Conservation (phyloP, 1,140 invertebrate genomes). For the Drosophila serrata region DNA sequence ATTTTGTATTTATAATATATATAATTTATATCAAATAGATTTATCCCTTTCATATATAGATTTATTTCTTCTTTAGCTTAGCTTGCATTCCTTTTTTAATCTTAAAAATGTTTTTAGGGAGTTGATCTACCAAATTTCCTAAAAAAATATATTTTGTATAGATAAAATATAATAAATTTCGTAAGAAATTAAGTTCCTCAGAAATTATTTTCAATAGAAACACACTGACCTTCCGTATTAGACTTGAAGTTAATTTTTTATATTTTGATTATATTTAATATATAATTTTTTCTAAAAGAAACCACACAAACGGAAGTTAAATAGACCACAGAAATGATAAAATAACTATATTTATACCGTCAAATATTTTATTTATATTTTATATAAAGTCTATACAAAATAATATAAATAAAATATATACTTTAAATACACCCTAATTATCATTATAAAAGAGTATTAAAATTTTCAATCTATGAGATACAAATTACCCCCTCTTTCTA, state of each 20-base stretch:
- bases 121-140: too few relatives aligned
- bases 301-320: neutral
- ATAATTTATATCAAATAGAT: neutral
- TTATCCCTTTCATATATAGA: neutral
- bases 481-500: constrained; percentile 3
- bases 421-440: neutral
- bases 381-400: neutral
- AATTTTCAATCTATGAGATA: constrained; percentile 1
- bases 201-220: neutral
- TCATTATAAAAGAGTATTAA: neutral
- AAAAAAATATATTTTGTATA: too few relatives aligned
- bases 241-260: neutral
- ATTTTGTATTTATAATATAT: too few relatives aligned
- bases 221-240: neutral
- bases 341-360: neutral
- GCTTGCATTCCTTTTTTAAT: neutral
- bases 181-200: neutral
- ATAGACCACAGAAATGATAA: neutral
- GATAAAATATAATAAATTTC: neutral
- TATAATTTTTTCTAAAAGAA: neutral
- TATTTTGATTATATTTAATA: too few relatives aligned
- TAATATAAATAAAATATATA: neutral
- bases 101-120: neutral
- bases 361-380: neutral
- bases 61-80: neutral